Evolutionary conservation across 2,113 vertebrate genomes (phyloP).

Genomic region (Brachirus orientalis): DNA sequence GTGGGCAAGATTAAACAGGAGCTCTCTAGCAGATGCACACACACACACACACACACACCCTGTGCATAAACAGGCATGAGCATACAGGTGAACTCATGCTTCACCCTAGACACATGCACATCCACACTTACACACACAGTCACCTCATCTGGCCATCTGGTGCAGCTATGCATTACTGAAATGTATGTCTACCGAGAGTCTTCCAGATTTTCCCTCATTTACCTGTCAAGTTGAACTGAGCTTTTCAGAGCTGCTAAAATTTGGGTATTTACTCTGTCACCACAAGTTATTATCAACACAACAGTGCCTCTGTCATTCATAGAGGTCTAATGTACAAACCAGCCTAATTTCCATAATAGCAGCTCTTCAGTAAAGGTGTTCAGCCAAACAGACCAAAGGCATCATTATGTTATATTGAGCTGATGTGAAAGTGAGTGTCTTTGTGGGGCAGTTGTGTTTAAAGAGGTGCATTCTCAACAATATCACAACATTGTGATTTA

Average conservation of each 20-base stretch:
- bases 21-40: background rate
- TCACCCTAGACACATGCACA: background rate
- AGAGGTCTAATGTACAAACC: constrained; percentile 15
- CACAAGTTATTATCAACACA: constrained; percentile 20
- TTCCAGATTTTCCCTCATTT: constrained; percentile 70
- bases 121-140: constrained; percentile 32
- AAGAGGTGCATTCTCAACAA: too few relatives aligned
- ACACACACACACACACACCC: background rate
- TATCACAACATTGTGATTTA: background rate
- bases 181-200: constrained; percentile 41
- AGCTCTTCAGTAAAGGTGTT: constrained; percentile 29
- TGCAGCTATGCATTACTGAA: constrained; percentile 28
- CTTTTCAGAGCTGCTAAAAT: constrained; percentile 40
- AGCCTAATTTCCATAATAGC: constrained; percentile 14
- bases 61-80: background rate
- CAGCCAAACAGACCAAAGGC: constrained; percentile 18
- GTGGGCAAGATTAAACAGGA: constrained; percentile 50
- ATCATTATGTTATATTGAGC: constrained; percentile 27
- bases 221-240: constrained; percentile 58
- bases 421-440: constrained; percentile 17
- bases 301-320: constrained; percentile 7
- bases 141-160: constrained; percentile 57
- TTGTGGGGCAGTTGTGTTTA: background rate
- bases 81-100: too few relatives aligned
- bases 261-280: constrained; percentile 30